These are phyloP conservation scores for Myioborus melanocephalus DNA, from an alignment of 2,797 vertebrate genomes.

Conservation along the genomic window DNA sequence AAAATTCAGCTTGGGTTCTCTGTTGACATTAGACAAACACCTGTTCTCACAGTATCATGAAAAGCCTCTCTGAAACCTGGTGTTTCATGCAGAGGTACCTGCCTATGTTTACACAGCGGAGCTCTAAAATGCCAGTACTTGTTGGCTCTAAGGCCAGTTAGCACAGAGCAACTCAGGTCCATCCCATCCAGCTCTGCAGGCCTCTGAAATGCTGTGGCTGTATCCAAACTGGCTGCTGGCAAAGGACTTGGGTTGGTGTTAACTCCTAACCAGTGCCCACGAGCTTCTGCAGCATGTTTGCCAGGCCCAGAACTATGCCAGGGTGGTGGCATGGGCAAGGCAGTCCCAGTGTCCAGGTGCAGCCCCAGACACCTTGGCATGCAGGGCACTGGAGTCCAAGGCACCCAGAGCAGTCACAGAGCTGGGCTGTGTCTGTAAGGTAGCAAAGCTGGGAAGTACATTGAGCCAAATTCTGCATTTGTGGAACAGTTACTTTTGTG, in stretches of 20 bases:
- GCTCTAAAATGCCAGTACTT: background rate
- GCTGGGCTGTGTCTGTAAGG: background rate
- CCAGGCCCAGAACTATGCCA: background rate
- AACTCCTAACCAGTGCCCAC: background rate
- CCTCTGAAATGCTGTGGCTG: background rate
- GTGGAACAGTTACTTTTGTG: background rate
- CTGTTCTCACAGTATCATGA: background rate
- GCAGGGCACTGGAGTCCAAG: no score
- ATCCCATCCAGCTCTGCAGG: background rate
- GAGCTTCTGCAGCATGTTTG: background rate
- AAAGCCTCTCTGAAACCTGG: background rate
- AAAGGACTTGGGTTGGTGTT: background rate
- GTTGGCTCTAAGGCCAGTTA: background rate
- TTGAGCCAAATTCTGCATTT: background rate
- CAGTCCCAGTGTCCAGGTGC: rapidly evolving
- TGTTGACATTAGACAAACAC: background rate
- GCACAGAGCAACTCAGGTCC: background rate
- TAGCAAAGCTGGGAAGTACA: background rate
- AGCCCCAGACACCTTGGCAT: rapidly evolving
- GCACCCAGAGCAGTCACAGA: background rate
- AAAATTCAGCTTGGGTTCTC: background rate
- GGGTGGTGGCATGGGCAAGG: background rate
- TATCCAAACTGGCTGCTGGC: background rate
- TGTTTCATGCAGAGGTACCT: background rate
- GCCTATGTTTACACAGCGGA: background rate